phyloP scores from a whole-genome alignment of 2,113 vertebrate genomes.

The Saccopteryx leptura region DNA sequence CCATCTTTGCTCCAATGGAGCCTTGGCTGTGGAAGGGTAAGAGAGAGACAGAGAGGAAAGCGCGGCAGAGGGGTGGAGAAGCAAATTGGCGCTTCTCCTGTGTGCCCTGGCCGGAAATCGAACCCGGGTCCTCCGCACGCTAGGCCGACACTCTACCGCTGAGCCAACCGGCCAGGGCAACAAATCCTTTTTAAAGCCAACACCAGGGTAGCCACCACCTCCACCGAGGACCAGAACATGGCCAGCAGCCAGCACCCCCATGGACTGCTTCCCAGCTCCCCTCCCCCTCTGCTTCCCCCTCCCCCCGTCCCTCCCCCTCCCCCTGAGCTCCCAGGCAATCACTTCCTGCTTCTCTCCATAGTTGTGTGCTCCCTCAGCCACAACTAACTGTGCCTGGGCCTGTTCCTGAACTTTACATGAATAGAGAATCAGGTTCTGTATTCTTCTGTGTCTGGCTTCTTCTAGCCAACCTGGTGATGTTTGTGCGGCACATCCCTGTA shows the following conservation, averaged over 20 bases:
- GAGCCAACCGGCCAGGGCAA: too few species aligned
- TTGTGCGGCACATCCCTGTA: accelerated
- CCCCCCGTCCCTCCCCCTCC: accelerated
- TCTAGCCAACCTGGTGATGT: not conserved
- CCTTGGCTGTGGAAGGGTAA: too few species aligned
- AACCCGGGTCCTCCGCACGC: too few species aligned
- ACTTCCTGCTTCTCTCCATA: not conserved
- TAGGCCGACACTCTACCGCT: too few species aligned
- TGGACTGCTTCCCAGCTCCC: accelerated
- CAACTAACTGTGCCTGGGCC: accelerated
- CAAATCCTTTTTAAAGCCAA: constrained; percentile 38
- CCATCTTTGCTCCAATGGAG: too few species aligned
- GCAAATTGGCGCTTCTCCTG: too few species aligned
- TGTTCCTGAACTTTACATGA: not conserved
- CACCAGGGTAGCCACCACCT: not conserved
- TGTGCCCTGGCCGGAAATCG: too few species aligned
- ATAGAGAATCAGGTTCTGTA: not conserved
- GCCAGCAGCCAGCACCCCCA: not conserved
- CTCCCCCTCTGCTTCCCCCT: not conserved
- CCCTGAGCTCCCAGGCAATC: not conserved
- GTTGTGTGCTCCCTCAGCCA: not conserved
- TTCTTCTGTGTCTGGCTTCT: not conserved
- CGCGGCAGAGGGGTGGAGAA: too few species aligned
- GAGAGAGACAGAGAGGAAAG: too few species aligned
- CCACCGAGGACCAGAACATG: not conserved